Evolutionary conservation across 2,797 vertebrate species (phyloP).

Genomic region (Spheniscus humboldti): DNA sequence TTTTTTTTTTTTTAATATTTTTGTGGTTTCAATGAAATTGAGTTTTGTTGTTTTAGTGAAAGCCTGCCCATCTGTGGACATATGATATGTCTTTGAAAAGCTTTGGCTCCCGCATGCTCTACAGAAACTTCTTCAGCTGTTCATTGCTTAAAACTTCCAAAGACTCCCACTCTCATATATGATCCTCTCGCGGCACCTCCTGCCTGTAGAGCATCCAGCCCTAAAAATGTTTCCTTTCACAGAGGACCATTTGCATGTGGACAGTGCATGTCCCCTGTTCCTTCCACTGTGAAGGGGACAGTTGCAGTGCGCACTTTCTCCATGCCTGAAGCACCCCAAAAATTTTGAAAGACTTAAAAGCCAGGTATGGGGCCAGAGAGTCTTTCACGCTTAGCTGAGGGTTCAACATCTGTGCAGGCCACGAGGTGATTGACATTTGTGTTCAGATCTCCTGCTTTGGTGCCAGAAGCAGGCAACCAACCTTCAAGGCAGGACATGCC

Average conservation of each 20-base stretch:
- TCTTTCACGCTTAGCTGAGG: background rate
- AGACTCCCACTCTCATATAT: background rate
- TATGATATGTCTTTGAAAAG: slow-evolving; percentile 3
- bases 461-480: background rate
- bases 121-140: slow-evolving; percentile 30
- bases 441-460: background rate
- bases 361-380: background rate
- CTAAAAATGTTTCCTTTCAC: background rate
- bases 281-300: background rate
- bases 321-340: background rate
- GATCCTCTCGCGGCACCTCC: background rate
- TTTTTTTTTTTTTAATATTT: background rate
- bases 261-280: background rate
- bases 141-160: slow-evolving; percentile 12
- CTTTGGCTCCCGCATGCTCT: background rate
- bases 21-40: slow-evolving; percentile 1
- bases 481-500: fast-evolving
- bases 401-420: background rate
- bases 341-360: background rate
- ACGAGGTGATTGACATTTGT: fast-evolving
- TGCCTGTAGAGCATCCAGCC: background rate
- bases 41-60: slow-evolving; percentile 21
- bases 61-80: slow-evolving; percentile 13
- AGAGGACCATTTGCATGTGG: background rate
- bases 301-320: background rate